These are phyloP conservation scores for Siderastrea siderea DNA, from an alignment of 92 coral and sea anemone genomes.

Conservation along the genomic window DNA sequence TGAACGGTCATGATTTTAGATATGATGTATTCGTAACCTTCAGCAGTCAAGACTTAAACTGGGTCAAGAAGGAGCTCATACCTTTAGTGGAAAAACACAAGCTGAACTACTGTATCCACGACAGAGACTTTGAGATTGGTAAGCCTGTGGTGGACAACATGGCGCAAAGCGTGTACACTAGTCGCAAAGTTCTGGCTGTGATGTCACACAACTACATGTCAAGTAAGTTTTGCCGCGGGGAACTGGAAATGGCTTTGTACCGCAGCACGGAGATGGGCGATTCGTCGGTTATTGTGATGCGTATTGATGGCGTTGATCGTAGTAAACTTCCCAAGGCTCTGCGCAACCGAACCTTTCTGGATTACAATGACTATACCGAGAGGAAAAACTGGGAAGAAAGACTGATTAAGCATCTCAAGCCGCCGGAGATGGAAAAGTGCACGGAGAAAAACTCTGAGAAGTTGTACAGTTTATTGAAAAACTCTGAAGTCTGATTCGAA, in stretches of 20 bases:
- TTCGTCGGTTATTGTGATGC: slow-evolving; percentile 67
- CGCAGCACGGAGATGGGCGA: slow-evolving; percentile 72
- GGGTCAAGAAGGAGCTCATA: slow-evolving; percentile 66
- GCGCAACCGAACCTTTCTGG: slow-evolving; percentile 79
- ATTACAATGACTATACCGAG: slow-evolving; percentile 68
- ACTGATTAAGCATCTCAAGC: slow-evolving; percentile 62
- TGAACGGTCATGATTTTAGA: slow-evolving; percentile 39
- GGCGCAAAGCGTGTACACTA: slow-evolving; percentile 79
- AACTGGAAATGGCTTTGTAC: slow-evolving; percentile 76
- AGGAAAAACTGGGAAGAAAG: slow-evolving; percentile 78
- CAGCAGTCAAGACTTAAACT: slow-evolving; percentile 74
- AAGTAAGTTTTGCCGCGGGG: slow-evolving; percentile 70
- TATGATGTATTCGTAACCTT: slow-evolving; percentile 83
- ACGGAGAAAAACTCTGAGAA: not conserved
- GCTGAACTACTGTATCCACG: slow-evolving; percentile 73
- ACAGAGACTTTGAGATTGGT: slow-evolving; percentile 75
- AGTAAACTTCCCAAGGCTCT: slow-evolving; percentile 71
- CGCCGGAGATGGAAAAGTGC: not conserved
- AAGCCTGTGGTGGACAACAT: slow-evolving; percentile 81
- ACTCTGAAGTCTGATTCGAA: slow-evolving; percentile 4
- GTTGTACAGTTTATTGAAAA: not conserved
- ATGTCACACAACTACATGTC: slow-evolving; percentile 72
- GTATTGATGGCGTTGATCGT: slow-evolving; percentile 56
- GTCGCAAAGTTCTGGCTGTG: slow-evolving; percentile 77
- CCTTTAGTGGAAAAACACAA: slow-evolving; percentile 71